phyloP scores from a whole-genome alignment of 2,113 vertebrate genomes.

The Propithecus coquereli region DNA sequence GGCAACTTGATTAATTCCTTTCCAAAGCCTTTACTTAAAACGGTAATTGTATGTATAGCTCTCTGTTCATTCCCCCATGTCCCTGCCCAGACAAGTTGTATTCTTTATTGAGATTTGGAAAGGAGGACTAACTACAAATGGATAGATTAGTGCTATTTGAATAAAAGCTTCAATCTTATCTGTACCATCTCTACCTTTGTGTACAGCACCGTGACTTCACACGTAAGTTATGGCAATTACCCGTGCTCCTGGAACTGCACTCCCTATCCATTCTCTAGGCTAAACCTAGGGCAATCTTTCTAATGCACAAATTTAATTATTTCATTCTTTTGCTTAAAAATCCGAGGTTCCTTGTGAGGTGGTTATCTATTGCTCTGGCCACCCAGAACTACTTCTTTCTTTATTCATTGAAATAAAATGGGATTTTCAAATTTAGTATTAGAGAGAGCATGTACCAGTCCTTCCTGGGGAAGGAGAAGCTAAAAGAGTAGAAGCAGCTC shows the following conservation, averaged over 20 bases:
- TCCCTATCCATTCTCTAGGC: not conserved
- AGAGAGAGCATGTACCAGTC: not conserved
- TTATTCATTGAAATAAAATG: not conserved
- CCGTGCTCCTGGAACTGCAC: not conserved
- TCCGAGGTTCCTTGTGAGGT: not conserved
- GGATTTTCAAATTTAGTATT: not conserved
- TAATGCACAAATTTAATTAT: not conserved
- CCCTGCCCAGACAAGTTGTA: not conserved
- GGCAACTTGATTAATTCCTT: not conserved
- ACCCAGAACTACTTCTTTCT: not conserved
- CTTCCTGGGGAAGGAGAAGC: not conserved
- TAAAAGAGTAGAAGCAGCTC: not conserved
- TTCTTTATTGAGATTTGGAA: not conserved
- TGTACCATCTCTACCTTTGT: not conserved
- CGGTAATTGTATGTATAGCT: not conserved
- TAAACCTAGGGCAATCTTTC: not conserved
- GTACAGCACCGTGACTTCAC: not conserved
- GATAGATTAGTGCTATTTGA: not conserved
- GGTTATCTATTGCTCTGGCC: not conserved
- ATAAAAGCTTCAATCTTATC: not conserved
- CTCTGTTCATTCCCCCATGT: not conserved
- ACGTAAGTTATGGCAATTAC: not conserved
- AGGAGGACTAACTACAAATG: not conserved
- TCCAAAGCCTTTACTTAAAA: not conserved
- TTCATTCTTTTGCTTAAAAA: not conserved